Percentiles rank a stretch among this genome's conserved stretches.
These are phyloP conservation scores for Monodelphis domestica DNA, from an alignment of 2,797 vertebrate species.

Conservation along the genomic window DNA sequence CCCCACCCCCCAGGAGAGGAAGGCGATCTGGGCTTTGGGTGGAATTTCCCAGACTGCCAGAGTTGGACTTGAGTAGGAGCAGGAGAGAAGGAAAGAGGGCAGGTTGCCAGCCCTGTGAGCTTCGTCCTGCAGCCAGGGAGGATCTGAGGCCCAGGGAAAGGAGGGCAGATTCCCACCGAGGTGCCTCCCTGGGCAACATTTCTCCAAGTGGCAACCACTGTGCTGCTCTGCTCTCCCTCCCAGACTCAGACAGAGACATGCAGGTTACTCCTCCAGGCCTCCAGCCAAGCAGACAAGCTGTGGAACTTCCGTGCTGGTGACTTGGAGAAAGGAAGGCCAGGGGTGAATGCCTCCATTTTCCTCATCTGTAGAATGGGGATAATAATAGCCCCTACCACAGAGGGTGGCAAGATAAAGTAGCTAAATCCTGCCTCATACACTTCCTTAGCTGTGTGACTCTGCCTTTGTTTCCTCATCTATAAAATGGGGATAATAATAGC, in stretches of 20 bases:
- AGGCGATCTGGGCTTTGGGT: fast-evolving
- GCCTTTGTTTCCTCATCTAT: not conserved
- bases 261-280: not conserved
- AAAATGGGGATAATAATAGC: not conserved
- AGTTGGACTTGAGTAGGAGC: not conserved
- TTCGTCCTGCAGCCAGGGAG: not conserved
- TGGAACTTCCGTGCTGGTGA: not conserved
- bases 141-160: not conserved
- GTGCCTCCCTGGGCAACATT: not conserved
- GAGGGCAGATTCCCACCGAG: not conserved
- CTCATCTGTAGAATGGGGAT: not conserved
- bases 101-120: not conserved
- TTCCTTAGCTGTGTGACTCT: too few relatives aligned
- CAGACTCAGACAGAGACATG: not conserved
- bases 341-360: not conserved
- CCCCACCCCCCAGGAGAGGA: not conserved
- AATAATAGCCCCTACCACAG: too few relatives aligned
- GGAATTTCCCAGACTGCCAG: not conserved
- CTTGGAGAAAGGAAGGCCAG: not conserved
- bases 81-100: not conserved
- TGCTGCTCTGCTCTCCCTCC: not conserved
- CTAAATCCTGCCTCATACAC: too few relatives aligned
- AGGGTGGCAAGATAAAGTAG: too few relatives aligned
- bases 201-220: not conserved
- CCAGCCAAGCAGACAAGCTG: not conserved